Conservation (phyloP, 2,113 vertebrate species). For the Prolemur simus region DNA sequence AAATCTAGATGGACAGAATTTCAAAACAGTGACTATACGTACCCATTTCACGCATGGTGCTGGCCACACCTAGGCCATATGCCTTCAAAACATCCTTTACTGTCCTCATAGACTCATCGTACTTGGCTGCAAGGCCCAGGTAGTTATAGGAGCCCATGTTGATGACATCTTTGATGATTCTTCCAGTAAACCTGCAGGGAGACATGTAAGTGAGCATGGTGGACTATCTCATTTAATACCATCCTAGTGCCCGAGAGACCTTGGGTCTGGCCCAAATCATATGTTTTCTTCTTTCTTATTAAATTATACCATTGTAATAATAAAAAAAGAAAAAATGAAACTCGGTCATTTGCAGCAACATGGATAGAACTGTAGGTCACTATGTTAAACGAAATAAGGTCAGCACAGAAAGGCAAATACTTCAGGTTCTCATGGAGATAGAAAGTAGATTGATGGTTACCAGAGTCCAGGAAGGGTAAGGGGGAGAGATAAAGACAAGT, state of each 20-base stretch:
- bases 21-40: slow-evolving; percentile 64
- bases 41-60: slow-evolving; percentile 95
- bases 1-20: not conserved
- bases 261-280: not conserved
- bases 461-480: not conserved
- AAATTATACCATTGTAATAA: not conserved
- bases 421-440: not conserved
- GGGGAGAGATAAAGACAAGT: not conserved
- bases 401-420: not conserved
- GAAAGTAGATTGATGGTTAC: not conserved
- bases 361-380: not conserved
- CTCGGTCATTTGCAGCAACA: not conserved
- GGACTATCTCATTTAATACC: not conserved
- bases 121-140: slow-evolving; percentile 92
- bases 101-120: slow-evolving; percentile 88
- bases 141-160: slow-evolving; percentile 98
- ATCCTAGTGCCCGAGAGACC: not conserved
- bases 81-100: slow-evolving; percentile 84
- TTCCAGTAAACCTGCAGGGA: slow-evolving; percentile 91
- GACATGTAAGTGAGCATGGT: not conserved
- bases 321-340: not conserved
- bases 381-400: not conserved
- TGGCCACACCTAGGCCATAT: slow-evolving; percentile 91
- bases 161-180: slow-evolving; percentile 90
- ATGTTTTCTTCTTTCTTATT: not conserved